phyloP scores from a whole-genome alignment of 2,888 invertebrate genomes.

The Aporophyla lueneburgensis region DNA sequence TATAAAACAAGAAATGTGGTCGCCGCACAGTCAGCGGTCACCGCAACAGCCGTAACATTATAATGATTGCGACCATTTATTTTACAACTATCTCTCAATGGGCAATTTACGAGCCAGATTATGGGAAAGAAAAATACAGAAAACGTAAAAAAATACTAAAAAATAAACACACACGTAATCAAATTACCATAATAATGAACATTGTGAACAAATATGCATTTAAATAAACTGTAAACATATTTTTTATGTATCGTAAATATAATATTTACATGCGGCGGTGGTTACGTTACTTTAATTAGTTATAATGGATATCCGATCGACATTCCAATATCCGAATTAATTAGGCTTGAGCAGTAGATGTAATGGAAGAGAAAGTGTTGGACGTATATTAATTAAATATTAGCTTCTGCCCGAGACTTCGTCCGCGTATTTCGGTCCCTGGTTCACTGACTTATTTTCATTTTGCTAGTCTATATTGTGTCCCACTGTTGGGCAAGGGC shows the following conservation, averaged over 20 bases:
- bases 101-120: conserved; percentile 64
- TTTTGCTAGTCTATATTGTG: no score
- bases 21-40: conserved; percentile 70
- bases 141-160: conserved; percentile 32
- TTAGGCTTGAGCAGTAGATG: conserved; percentile 25
- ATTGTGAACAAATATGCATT: conserved; percentile 53
- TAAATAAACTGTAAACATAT: conserved; percentile 58
- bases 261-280: conserved; percentile 53
- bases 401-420: no score
- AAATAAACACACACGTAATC: conserved; percentile 62
- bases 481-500: no score
- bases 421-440: no score
- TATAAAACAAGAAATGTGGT: conserved; percentile 71
- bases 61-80: conserved; percentile 64
- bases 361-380: conserved; percentile 52
- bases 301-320: conserved; percentile 46
- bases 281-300: conserved; percentile 52
- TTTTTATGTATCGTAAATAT: conserved; percentile 57
- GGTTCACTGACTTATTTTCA: no score
- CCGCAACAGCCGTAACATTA: conserved; percentile 55
- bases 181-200: conserved; percentile 67
- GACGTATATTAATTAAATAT: conserved; percentile 28
- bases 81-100: conserved; percentile 67
- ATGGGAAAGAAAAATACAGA: conserved; percentile 51
- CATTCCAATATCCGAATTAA: conserved; percentile 51